These are phyloP conservation scores for Clusia tigrina DNA, from an alignment of 2,888 invertebrate species.

Conservation along the genomic window DNA sequence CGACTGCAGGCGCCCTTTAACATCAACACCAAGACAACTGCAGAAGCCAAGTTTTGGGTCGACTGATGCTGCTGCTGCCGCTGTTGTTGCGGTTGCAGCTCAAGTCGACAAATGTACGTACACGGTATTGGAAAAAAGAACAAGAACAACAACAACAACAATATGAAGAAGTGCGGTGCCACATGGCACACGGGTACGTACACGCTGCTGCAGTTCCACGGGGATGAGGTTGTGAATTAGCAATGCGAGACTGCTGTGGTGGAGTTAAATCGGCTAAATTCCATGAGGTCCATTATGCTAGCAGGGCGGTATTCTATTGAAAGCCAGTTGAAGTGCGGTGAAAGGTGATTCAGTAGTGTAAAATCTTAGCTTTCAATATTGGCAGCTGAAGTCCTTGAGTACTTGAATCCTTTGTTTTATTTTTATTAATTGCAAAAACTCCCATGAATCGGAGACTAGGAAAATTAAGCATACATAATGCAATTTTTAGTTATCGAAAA, in stretches of 20 bases:
- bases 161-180: background rate
- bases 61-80: background rate
- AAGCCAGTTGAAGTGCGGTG: no score
- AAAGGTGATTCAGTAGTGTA: no score
- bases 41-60: conserved; percentile 19
- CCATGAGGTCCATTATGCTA: no score
- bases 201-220: background rate
- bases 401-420: no score
- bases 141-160: no score
- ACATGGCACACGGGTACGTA: background rate
- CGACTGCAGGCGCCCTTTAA: conserved; percentile 36
- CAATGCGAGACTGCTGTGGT: background rate
- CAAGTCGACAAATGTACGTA: conserved; percentile 22
- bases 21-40: conserved; percentile 21
- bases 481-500: conserved; percentile 30
- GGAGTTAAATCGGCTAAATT: no score
- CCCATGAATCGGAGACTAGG: no score
- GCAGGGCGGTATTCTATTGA: no score
- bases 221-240: background rate
- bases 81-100: conserved; percentile 9
- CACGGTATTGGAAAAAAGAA: conserved; percentile 25
- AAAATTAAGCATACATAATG: no score
- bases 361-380: no score
- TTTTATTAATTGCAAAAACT: no score
- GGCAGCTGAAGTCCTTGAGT: no score